Conservation (phyloP, 1,140 invertebrate genomes). For the Leptoteleia sp. region DNA sequence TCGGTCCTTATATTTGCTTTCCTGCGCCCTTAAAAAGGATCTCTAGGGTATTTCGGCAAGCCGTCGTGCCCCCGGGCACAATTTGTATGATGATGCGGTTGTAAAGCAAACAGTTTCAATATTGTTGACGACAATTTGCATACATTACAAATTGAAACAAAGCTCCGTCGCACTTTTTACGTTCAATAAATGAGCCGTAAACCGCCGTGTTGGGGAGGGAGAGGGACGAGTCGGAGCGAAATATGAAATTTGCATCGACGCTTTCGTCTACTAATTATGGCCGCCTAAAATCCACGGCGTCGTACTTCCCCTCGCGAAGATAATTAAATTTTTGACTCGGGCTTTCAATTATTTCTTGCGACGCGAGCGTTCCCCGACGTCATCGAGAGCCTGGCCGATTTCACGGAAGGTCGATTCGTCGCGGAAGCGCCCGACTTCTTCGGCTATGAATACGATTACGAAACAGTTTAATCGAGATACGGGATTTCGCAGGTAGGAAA, state of each 20-base stretch:
- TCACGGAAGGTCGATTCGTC: conserved; percentile 34
- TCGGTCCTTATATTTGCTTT: conserved; percentile 54
- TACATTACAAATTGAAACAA: conserved; percentile 36
- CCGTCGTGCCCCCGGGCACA: conserved; percentile 35
- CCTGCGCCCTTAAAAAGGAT: conserved; percentile 49
- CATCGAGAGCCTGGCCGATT: conserved; percentile 16
- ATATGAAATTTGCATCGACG: too few relatives aligned
- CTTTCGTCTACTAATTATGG: too few relatives aligned
- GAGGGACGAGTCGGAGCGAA: too few relatives aligned
- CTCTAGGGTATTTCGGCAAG: conserved; percentile 29
- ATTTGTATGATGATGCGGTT: conserved; percentile 47
- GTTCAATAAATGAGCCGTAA: conserved; percentile 20
- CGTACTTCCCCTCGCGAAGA: not conserved
- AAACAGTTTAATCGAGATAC: conserved; percentile 34
- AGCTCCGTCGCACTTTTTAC: conserved; percentile 25
- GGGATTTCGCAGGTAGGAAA: conserved; percentile 36
- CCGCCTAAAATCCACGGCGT: too few relatives aligned
- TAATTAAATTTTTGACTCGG: conserved; percentile 28
- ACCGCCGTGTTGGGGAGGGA: too few relatives aligned
- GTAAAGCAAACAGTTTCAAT: conserved; percentile 49
- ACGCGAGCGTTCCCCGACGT: conserved; percentile 7
- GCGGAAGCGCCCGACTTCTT: conserved; percentile 18
- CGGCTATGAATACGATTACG: conserved; percentile 37
- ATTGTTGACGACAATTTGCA: conserved; percentile 47
- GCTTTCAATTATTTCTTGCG: conserved; percentile 47